Percentiles rank a stretch among this genome's conserved stretches.
These are phyloP conservation scores for Zaprionus tsacasi DNA, from an alignment of 1,140 invertebrate genomes.

Conservation along the genomic window DNA sequence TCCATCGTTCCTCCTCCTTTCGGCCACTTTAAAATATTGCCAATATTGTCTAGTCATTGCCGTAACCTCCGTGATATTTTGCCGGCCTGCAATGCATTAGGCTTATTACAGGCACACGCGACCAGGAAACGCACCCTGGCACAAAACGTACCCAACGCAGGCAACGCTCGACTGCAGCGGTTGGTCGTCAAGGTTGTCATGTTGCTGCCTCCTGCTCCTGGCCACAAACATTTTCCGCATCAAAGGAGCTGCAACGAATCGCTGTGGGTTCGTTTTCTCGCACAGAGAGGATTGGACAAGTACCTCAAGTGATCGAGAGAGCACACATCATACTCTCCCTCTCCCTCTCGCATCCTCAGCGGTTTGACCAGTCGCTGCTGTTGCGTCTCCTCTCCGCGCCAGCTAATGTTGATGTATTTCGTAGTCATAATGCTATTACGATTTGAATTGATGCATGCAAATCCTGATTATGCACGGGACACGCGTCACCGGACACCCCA, in stretches of 20 bases:
- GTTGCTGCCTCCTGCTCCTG: slow-evolving; percentile 16
- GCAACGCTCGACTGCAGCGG: slow-evolving; percentile 54
- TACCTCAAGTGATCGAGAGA: slow-evolving; percentile 11
- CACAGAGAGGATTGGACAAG: not conserved
- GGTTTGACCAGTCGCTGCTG: not conserved
- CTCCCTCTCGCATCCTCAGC: not conserved
- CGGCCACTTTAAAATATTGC: slow-evolving; percentile 77
- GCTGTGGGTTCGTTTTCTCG: slow-evolving; percentile 27
- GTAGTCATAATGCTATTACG: slow-evolving; percentile 54
- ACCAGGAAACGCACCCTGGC: slow-evolving; percentile 29
- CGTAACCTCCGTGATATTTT: slow-evolving; percentile 52
- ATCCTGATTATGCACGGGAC: slow-evolving; percentile 74
- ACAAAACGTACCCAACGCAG: slow-evolving; percentile 1
- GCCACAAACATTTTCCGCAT: slow-evolving; percentile 72
- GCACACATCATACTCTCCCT: not conserved
- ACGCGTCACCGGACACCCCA: slow-evolving; percentile 63
- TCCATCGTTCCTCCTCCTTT: too few species aligned
- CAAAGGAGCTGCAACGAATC: slow-evolving; percentile 64
- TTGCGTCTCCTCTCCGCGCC: not conserved
- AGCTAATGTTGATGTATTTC: slow-evolving; percentile 64
- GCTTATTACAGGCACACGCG: slow-evolving; percentile 78
- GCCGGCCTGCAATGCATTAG: slow-evolving; percentile 63
- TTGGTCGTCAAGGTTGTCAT: slow-evolving; percentile 67
- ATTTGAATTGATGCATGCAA: slow-evolving; percentile 74
- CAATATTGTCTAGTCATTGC: slow-evolving; percentile 73